Conservation (phyloP, 2,797 vertebrate genomes). For the Phalloptychus januarius region DNA sequence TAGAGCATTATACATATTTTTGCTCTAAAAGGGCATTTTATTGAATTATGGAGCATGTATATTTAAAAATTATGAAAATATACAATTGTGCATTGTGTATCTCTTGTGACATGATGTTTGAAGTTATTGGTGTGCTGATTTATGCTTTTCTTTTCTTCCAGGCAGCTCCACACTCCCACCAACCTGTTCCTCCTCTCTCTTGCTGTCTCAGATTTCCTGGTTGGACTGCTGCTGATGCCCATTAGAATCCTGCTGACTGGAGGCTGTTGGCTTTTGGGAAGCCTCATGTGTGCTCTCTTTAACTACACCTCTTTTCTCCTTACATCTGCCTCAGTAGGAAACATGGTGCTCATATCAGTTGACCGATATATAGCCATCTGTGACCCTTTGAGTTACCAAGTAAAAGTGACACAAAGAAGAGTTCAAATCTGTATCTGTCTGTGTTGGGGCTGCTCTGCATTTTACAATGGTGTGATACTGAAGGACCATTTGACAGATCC, state of each 20-base stretch:
- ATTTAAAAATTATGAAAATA: no score
- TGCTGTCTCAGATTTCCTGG: constrained; percentile 31
- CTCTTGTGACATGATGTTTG: background rate
- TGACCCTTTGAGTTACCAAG: constrained; percentile 42
- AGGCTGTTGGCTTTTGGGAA: constrained; percentile 43
- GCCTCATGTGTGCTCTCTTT: background rate
- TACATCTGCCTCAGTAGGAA: constrained; percentile 19
- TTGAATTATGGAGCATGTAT: no score
- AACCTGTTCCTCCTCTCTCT: constrained; percentile 34
- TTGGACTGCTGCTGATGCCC: constrained; percentile 15
- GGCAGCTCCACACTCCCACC: constrained; percentile 6
- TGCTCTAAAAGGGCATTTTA: no score
- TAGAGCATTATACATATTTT: no score
- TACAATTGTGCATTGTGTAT: no score
- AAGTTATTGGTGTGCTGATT: background rate
- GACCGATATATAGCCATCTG: constrained; percentile 32
- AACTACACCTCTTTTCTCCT: constrained; percentile 12
- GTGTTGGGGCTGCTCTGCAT: background rate
- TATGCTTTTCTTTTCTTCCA: background rate
- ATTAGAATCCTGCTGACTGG: background rate
- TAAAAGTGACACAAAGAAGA: constrained; percentile 24
- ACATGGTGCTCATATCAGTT: constrained; percentile 56
- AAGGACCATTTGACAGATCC: background rate
- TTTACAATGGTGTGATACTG: background rate
- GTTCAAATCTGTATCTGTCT: constrained; percentile 13